phyloP scores from a whole-genome alignment of 2,113 vertebrate species.

The Phoxinus phoxinus region DNA sequence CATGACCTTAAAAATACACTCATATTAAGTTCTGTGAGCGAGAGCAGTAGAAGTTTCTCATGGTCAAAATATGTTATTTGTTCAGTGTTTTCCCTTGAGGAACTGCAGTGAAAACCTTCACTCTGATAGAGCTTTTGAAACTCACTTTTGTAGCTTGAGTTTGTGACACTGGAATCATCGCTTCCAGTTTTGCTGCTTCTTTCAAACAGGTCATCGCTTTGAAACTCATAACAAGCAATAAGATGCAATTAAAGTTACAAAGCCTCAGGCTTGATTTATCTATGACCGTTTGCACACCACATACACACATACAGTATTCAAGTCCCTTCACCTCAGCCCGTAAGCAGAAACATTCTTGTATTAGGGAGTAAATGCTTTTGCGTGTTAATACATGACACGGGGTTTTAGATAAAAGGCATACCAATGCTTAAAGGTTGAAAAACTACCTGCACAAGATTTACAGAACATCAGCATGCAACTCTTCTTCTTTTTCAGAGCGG shows the following conservation, averaged over 20 bases:
- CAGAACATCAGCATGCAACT: slow-evolving; percentile 18
- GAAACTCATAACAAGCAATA: background rate
- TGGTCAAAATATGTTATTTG: background rate
- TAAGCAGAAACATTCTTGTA: slow-evolving; percentile 44
- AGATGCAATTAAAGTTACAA: slow-evolving; percentile 6
- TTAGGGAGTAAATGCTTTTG: slow-evolving; percentile 20
- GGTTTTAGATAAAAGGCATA: slow-evolving; percentile 20
- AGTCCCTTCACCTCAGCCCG: slow-evolving; percentile 10
- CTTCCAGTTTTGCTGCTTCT: background rate
- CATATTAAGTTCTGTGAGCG: no score
- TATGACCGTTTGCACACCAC: background rate
- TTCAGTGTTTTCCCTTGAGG: background rate
- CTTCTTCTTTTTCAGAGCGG: background rate
- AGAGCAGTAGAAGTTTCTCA: background rate
- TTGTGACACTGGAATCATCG: background rate
- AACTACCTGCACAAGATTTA: background rate
- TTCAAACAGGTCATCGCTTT: background rate
- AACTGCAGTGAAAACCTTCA: background rate
- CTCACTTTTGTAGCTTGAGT: background rate
- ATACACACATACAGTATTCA: slow-evolving; percentile 6
- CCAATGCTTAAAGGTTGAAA: slow-evolving; percentile 15
- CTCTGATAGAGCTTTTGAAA: background rate
- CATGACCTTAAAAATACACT: background rate
- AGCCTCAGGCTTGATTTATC: slow-evolving; percentile 1
- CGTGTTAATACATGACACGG: slow-evolving; percentile 34